Evolutionary conservation across 2,113 vertebrate genomes (phyloP).

Genomic region (Otocyon megalotis): DNA sequence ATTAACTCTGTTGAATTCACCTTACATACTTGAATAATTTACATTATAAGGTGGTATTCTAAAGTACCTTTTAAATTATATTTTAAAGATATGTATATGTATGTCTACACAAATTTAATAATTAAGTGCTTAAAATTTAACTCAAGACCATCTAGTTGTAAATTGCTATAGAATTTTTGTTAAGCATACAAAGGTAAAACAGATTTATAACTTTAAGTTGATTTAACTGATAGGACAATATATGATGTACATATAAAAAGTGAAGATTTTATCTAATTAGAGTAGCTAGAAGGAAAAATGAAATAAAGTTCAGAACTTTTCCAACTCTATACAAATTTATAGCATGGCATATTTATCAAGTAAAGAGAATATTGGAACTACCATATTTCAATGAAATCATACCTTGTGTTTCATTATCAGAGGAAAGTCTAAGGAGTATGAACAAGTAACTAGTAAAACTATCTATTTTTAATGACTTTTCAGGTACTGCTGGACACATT

Average conservation of each 20-base stretch:
- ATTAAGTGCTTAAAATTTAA: background rate
- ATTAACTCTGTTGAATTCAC: background rate
- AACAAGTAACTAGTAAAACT: background rate
- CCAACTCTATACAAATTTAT: conserved; percentile 25
- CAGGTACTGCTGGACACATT: conserved; percentile 36
- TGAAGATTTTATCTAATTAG: conserved; percentile 16
- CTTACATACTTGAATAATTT: background rate
- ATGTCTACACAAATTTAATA: background rate
- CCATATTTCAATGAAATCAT: conserved; percentile 39
- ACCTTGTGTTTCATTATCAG: conserved; percentile 20
- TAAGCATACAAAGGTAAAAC: background rate
- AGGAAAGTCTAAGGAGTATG: background rate
- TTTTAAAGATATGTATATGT: background rate
- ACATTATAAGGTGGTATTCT: background rate
- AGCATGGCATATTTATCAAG: conserved; percentile 29
- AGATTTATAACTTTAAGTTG: background rate
- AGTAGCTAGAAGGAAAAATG: background rate
- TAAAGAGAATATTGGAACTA: background rate
- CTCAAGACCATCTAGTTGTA: background rate
- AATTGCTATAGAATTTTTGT: background rate
- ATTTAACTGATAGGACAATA: background rate
- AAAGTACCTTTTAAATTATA: background rate
- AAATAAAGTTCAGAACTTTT: conserved; percentile 1
- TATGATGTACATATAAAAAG: background rate
- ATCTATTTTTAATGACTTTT: conserved; percentile 30